Percentiles rank a stretch among this genome's conserved stretches.
Evolutionary conservation across 2,113 vertebrate species (phyloP).

Genomic region (Cairina moschata): DNA sequence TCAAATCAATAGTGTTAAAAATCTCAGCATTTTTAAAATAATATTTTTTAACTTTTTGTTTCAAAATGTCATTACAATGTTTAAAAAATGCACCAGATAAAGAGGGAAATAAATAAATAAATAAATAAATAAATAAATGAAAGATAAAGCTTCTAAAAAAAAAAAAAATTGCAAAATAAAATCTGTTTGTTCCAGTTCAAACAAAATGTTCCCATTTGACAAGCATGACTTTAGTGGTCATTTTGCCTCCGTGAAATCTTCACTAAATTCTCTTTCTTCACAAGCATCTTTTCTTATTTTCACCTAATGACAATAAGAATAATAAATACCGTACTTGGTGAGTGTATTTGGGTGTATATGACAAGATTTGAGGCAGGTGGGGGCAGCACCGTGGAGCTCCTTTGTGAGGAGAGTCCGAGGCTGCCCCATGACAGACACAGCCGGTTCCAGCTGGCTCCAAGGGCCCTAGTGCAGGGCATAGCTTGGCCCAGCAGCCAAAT

Average conservation of each 20-base stretch:
- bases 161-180: background rate
- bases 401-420: background rate
- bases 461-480: fast-evolving
- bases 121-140: background rate
- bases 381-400: fast-evolving
- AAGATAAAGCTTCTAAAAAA: background rate
- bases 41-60: background rate
- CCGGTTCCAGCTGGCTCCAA: fast-evolving
- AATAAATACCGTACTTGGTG: background rate
- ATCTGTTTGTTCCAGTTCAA: background rate
- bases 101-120: background rate
- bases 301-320: background rate
- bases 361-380: background rate
- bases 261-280: background rate
- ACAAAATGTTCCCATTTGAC: background rate
- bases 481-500: background rate
- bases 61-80: background rate
- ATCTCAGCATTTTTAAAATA: background rate
- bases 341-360: background rate
- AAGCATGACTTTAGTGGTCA: background rate
- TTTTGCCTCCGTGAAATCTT: background rate
- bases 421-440: background rate
- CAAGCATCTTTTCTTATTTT: background rate
- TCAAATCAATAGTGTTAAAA: background rate
- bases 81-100: background rate